A percentile compares a stretch with the other conserved stretches of the same genome.
Evolutionary conservation across 2,888 invertebrate species (phyloP).

Genomic region (Stratiomys singularior): DNA sequence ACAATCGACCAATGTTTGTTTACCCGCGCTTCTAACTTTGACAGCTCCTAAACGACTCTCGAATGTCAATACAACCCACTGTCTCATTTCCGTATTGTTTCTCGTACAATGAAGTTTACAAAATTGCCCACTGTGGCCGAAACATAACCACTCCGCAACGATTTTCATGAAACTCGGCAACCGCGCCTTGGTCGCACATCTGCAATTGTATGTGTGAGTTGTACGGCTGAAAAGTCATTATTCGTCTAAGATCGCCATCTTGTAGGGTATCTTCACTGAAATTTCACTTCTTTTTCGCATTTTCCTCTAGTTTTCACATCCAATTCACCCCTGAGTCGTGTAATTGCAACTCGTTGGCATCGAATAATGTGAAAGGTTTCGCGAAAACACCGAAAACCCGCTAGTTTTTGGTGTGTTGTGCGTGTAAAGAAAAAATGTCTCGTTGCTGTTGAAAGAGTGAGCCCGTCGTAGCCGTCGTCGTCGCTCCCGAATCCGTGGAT

Average conservation of each 20-base stretch:
- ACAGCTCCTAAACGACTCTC: no score
- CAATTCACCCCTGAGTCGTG: slow-evolving; percentile 5
- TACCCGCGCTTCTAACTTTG: no score
- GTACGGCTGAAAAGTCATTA: slow-evolving; percentile 47
- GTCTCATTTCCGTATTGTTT: no score
- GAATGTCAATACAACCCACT: no score
- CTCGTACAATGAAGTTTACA: no score
- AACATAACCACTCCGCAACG: neutral
- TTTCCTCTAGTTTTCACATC: slow-evolving; percentile 8
- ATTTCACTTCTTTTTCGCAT: slow-evolving; percentile 27
- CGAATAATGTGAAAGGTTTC: slow-evolving; percentile 31
- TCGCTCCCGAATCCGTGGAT: slow-evolving; percentile 19
- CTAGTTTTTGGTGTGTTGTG: slow-evolving; percentile 39
- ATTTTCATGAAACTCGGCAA: slow-evolving; percentile 18
- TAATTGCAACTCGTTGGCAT: slow-evolving; percentile 1
- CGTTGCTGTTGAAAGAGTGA: slow-evolving; percentile 23
- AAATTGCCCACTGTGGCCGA: neutral
- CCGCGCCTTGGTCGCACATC: neutral
- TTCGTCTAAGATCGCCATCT: slow-evolving; percentile 52
- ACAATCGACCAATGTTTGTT: no score
- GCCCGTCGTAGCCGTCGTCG: neutral
- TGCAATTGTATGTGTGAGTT: slow-evolving; percentile 37
- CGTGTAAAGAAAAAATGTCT: slow-evolving; percentile 37
- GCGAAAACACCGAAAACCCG: slow-evolving; percentile 28
- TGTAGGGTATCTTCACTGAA: slow-evolving; percentile 46